phyloP scores from a whole-genome alignment of 2,888 invertebrate genomes.

The Achlya flavicornis region DNA sequence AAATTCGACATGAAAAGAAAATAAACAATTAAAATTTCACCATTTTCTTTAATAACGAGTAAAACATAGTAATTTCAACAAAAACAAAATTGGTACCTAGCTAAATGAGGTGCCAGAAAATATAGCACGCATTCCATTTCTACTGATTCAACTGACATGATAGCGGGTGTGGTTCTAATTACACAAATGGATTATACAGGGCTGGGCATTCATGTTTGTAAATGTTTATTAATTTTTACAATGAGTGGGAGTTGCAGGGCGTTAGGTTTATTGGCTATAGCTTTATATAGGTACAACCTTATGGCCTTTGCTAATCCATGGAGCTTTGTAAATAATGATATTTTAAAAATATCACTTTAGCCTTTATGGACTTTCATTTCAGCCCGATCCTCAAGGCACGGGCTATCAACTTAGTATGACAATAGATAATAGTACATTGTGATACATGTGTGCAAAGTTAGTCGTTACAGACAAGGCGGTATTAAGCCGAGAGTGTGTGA shows the following conservation, averaged over 20 bases:
- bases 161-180: slow-evolving; percentile 48
- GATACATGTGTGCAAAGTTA: too few species aligned
- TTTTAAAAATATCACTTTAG: background rate
- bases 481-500: too few species aligned
- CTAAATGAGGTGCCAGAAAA: background rate
- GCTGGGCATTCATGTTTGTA: slow-evolving; percentile 41
- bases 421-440: too few species aligned
- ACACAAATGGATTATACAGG: slow-evolving; percentile 62
- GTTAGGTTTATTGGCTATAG: background rate
- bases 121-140: slow-evolving; percentile 16
- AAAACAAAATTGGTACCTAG: background rate
- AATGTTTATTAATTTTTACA: slow-evolving; percentile 27
- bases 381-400: too few species aligned
- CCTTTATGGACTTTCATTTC: background rate
- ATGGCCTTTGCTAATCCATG: background rate
- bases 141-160: slow-evolving; percentile 40
- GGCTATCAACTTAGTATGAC: too few species aligned
- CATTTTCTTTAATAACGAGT: too few species aligned
- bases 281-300: background rate
- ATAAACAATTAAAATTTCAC: too few species aligned
- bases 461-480: too few species aligned
- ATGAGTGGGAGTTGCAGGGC: slow-evolving; percentile 15
- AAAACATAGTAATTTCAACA: background rate
- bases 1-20: too few species aligned
- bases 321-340: background rate